Conservation (phyloP, 2,797 vertebrate genomes). For the Tenualosa ilisha region DNA sequence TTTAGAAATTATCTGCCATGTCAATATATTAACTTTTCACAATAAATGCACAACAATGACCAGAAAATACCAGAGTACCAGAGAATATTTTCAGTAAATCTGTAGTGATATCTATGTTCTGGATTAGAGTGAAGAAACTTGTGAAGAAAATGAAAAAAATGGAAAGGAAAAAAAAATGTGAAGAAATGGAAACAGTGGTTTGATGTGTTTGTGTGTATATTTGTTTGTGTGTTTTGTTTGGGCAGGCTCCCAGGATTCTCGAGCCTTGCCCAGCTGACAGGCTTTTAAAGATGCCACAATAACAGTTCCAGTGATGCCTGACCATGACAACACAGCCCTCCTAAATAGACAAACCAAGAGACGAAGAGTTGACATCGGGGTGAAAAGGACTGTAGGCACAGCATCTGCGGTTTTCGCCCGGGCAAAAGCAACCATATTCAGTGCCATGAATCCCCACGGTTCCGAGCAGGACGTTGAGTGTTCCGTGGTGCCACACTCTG, state of each 20-base stretch:
- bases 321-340: conserved; percentile 98
- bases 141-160: conserved; percentile 76
- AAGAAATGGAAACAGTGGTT: conserved; percentile 78
- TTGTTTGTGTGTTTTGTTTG: conserved; percentile 60
- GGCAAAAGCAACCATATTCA: conserved; percentile 87
- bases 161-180: conserved; percentile 83
- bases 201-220: conserved; percentile 70
- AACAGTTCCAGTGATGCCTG: conserved; percentile 97
- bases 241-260: conserved; percentile 86
- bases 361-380: conserved; percentile 99
- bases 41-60: not conserved
- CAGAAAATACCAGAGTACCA: no score
- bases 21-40: not conserved
- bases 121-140: conserved; percentile 88
- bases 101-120: conserved; percentile 51
- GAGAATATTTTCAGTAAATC: not conserved
- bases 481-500: conserved; percentile 88
- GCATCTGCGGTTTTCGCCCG: conserved; percentile 88
- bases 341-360: conserved; percentile 99
- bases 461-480: conserved; percentile 93
- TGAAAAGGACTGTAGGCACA: conserved; percentile 96
- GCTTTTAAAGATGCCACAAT: conserved; percentile 93
- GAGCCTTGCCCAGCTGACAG: conserved; percentile 88
- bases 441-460: conserved; percentile 97
- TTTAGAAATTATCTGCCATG: not conserved